These are phyloP conservation scores for Gulo gulo DNA, from an alignment of 2,113 vertebrate species.

Conservation along the genomic window DNA sequence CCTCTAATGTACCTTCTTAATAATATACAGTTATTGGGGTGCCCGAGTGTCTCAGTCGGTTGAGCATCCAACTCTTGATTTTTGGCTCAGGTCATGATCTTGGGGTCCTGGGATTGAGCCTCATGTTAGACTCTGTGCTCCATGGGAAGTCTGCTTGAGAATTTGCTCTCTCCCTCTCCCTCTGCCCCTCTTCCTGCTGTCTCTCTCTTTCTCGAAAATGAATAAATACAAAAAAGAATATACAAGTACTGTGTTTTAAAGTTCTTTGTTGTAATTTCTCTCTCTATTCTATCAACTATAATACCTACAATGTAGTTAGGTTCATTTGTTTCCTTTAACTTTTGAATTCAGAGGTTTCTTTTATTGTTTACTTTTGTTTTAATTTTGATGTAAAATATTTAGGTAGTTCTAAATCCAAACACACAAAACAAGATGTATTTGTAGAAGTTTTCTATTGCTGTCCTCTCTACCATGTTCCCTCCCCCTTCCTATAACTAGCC, in stretches of 20 bases:
- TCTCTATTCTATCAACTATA: background rate
- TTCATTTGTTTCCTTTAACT: background rate
- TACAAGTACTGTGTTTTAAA: background rate
- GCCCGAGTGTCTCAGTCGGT: background rate
- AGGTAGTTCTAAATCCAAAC: background rate
- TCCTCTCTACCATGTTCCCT: background rate
- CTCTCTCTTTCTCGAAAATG: background rate
- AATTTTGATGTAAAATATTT: background rate
- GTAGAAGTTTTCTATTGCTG: background rate
- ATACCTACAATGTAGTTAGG: background rate
- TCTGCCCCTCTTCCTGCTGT: background rate
- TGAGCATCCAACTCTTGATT: background rate
- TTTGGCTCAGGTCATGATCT: background rate
- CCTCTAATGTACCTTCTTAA: background rate
- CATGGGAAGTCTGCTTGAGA: background rate
- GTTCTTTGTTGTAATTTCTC: background rate
- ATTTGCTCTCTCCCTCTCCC: background rate
- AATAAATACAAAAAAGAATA: background rate
- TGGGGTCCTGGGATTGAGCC: background rate
- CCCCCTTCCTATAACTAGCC: background rate
- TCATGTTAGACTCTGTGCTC: background rate
- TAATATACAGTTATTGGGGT: background rate
- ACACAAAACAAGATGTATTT: background rate
- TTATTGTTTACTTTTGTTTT: conserved; percentile 6
- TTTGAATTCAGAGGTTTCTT: background rate